Percentiles rank a stretch among this genome's conserved stretches.
Conservation (phyloP, 2,797 vertebrate species). For the Eremophila alpestris region DNA sequence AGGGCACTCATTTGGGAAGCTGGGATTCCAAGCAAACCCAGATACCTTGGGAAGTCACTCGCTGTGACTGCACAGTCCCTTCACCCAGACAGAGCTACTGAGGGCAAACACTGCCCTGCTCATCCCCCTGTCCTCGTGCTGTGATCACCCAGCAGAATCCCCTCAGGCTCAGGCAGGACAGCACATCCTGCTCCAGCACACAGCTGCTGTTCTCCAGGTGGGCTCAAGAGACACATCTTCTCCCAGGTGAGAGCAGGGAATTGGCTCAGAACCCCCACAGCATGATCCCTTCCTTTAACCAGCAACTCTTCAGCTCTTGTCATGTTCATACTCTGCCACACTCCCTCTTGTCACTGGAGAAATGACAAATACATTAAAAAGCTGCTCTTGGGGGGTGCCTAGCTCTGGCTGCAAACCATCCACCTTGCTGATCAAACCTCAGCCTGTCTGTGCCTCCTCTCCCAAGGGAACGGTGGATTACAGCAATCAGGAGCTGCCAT, state of each 20-base stretch:
- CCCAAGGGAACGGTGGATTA: neutral
- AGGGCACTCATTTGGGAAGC: neutral
- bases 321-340: neutral
- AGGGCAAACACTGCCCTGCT: neutral
- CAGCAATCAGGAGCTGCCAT: neutral
- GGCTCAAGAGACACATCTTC: neutral
- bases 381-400: neutral
- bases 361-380: neutral
- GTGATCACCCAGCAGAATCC: fast-evolving
- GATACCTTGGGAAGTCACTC: neutral
- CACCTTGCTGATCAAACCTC: neutral
- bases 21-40: neutral
- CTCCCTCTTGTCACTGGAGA: neutral
- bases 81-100: neutral
- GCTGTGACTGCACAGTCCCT: neutral
- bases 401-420: neutral
- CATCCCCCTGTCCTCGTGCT: fast-evolving
- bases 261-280: neutral
- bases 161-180: neutral
- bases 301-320: neutral
- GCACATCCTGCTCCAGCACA: neutral
- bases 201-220: neutral
- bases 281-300: neutral
- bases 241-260: neutral
- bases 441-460: neutral